Base-by-base conservation (phyloP, 1,140 invertebrate genomes). In the Drosophila miranda region DNA sequence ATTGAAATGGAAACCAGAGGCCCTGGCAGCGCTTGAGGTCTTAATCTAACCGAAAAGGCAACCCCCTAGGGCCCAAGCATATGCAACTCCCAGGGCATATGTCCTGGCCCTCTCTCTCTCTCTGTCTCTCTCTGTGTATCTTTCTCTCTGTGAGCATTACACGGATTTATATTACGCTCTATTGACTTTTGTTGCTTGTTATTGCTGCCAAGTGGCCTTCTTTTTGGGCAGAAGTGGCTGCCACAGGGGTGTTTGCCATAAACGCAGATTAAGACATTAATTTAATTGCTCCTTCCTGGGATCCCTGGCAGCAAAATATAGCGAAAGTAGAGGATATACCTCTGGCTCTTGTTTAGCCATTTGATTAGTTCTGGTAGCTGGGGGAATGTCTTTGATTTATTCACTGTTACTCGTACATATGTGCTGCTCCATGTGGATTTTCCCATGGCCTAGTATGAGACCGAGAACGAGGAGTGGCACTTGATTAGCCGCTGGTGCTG, bases 131-230 rank as follows among this genome's bases (percentile, higher is more conserved):
- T 3, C 26, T 16, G 55, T 30, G 28, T 41, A n/a, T 34, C 45
- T 28, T 23, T 7, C 16, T 34, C 4, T 42, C 38, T n/a, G n/a
- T 44, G 44, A 45, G 77, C 16, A 79, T 89, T 89, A 89, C 82
- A 87, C 62, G 81, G 86, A 86, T 89, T 81, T 89, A 60, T 79
- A 87, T 89, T 89, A 89, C 87, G 86, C 82, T 89, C 86, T 89
- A 89, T 89, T 89, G 86, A 89, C 86, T 89, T 89, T 62, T 89
- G 78, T 72, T 72, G 34, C 46, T 61, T 63, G 50, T 26, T 34
- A 41, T 62, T 67, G 71, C 67, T 69, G 68, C 67, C 83, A 82
- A 86, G 82, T 87, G 82, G 74, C 70, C 74, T 69, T 62, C 38
- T 21, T 52, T 52, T 78, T 75, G 75, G 52, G 57, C 59, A 67